These are phyloP conservation scores for Eupeodes latifasciatus DNA, from an alignment of 2,888 invertebrate species.

Conservation along the genomic window DNA sequence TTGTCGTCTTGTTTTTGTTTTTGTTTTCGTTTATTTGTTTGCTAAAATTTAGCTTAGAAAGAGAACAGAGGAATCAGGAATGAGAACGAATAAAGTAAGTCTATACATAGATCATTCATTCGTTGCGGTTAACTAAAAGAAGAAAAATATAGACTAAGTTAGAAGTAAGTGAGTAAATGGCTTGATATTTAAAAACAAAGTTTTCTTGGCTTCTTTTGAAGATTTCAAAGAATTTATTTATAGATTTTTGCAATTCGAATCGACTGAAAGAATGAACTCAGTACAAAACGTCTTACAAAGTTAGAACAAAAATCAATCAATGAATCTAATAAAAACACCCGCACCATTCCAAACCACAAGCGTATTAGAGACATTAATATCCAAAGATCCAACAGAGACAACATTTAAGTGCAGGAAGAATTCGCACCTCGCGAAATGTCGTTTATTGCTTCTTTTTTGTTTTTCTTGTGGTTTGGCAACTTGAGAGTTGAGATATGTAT, in stretches of 20 bases:
- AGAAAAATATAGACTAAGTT: conserved; percentile 19
- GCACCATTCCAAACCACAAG: not conserved
- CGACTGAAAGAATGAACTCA: not conserved
- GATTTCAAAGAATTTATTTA: conserved; percentile 50
- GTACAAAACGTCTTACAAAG: not conserved
- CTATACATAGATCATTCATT: conserved; percentile 41
- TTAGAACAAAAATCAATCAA: not conserved
- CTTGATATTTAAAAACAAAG: conserved; percentile 45
- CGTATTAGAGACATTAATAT: not conserved
- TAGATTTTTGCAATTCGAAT: conserved; percentile 8
- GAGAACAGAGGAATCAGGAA: conserved; percentile 29
- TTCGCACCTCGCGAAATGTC: conserved; percentile 32
- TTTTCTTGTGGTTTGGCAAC: conserved; percentile 28
- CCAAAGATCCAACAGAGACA: not conserved
- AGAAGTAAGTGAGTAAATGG: conserved; percentile 32
- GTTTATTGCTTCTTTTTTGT: conserved; percentile 8
- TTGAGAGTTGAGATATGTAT: conserved; percentile 4
- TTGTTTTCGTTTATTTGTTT: not conserved
- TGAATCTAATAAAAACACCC: not conserved
- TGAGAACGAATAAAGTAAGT: conserved; percentile 26
- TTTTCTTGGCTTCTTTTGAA: conserved; percentile 12
- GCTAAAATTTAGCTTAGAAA: not conserved
- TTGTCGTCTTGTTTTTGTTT: conserved; percentile 10
- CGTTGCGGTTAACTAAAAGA: conserved; percentile 42
- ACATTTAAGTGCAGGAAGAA: conserved; percentile 1